Evolutionary conservation across 1,140 invertebrate genomes (phyloP).

Genomic region (Paracyclopina nana): DNA sequence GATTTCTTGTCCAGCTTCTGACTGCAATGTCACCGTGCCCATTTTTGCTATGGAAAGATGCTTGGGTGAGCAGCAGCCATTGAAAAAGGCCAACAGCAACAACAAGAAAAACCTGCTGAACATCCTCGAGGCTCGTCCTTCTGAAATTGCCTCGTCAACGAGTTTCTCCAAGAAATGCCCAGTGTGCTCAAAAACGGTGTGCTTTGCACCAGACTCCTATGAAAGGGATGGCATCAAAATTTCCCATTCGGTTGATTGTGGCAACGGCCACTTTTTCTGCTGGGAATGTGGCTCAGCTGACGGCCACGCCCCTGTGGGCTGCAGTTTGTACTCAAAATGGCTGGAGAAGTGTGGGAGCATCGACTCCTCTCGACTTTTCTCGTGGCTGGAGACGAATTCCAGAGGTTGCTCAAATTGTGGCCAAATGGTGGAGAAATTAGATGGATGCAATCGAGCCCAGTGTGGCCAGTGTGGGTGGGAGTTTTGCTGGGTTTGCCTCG

Average conservation of each 20-base stretch:
- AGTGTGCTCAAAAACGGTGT: too few relatives aligned
- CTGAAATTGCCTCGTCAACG: too few relatives aligned
- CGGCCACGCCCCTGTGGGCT: constrained; percentile 45
- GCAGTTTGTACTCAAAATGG: constrained; percentile 44
- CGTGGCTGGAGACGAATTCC: constrained; percentile 50
- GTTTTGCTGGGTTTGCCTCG: constrained; percentile 71
- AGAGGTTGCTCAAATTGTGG: constrained; percentile 52
- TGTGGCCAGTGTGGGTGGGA: constrained; percentile 56
- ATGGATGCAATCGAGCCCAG: constrained; percentile 57
- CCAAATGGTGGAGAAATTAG: constrained; percentile 52
- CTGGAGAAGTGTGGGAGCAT: constrained; percentile 39
- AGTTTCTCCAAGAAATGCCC: too few relatives aligned
- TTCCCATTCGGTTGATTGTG: constrained; percentile 49
- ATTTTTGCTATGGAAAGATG: constrained; percentile 44
- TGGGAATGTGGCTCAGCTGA: constrained; percentile 40
- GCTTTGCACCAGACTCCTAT: too few relatives aligned
- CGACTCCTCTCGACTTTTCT: constrained; percentile 42
- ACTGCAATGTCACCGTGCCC: constrained; percentile 43
- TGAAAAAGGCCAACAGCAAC: too few relatives aligned
- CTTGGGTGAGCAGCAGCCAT: constrained; percentile 41
- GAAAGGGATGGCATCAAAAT: constrained; percentile 25
- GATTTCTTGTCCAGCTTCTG: constrained; percentile 43
- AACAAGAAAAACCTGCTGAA: too few relatives aligned
- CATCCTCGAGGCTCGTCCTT: too few relatives aligned
- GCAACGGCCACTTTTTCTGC: constrained; percentile 49